A percentile compares a stretch with the other conserved stretches of the same genome.
phyloP scores from a whole-genome alignment of 2,113 vertebrate species.

The Atractosteus spatula region DNA sequence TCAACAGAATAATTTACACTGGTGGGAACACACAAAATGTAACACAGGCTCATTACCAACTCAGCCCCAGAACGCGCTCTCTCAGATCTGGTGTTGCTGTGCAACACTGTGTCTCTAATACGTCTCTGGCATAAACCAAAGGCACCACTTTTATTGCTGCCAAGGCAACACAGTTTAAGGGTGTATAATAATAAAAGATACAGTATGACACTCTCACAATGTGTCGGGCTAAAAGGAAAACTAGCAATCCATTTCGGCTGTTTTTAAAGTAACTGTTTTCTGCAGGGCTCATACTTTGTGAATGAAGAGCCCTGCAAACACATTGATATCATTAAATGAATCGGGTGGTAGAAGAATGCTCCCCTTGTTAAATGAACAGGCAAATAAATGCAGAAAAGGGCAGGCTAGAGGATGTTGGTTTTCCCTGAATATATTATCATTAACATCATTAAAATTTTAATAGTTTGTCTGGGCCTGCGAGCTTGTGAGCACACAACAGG shows the following conservation, averaged over 20 bases:
- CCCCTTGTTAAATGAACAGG: too few species aligned
- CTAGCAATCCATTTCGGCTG: too few species aligned
- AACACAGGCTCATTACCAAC: constrained; percentile 5
- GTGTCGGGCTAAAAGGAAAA: too few species aligned
- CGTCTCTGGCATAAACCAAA: neutral
- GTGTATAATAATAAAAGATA: too few species aligned
- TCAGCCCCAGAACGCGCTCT: neutral
- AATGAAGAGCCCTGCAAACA: too few species aligned
- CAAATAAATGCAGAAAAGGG: neutral
- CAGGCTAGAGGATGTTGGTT: neutral
- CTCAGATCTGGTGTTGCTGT: neutral
- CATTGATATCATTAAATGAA: too few species aligned
- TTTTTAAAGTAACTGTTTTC: too few species aligned
- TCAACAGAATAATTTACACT: constrained; percentile 11
- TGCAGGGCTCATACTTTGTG: too few species aligned
- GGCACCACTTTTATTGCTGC: too few species aligned
- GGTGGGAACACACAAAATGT: neutral
- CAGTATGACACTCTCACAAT: too few species aligned
- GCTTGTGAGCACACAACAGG: neutral
- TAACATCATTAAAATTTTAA: neutral
- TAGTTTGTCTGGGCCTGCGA: neutral
- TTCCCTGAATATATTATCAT: neutral
- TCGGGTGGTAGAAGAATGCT: too few species aligned
- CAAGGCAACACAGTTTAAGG: too few species aligned
- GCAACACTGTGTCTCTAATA: neutral